Conservation (phyloP, 2,888 invertebrate genomes). For the Orthosia gothica region DNA sequence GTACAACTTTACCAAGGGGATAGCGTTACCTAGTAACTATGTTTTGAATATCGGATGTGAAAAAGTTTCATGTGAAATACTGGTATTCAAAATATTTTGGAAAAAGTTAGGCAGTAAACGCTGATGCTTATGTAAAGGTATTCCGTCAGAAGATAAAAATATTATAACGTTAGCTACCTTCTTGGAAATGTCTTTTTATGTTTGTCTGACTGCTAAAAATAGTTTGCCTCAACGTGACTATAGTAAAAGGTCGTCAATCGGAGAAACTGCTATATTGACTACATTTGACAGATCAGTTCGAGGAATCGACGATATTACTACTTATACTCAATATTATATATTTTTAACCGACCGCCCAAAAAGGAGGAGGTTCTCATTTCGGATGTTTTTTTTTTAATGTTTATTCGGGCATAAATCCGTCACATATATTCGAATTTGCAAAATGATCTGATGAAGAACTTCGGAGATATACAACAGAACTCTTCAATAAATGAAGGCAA, state of each 20-base stretch:
- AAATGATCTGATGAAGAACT: too few relatives aligned
- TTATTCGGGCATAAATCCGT: too few relatives aligned
- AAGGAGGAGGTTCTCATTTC: too few relatives aligned
- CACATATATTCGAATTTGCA: too few relatives aligned
- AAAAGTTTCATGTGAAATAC: too few relatives aligned
- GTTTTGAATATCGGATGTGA: not conserved
- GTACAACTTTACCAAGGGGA: not conserved
- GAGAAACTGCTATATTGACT: not conserved
- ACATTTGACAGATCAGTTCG: not conserved
- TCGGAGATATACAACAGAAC: too few relatives aligned
- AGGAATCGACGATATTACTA: too few relatives aligned
- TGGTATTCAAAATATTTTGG: not conserved
- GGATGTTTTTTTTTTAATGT: too few relatives aligned
- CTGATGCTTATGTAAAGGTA: not conserved
- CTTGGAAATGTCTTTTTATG: not conserved
- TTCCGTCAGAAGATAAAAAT: not conserved
- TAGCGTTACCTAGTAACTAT: not conserved
- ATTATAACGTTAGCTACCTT: not conserved
- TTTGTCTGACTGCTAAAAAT: not conserved
- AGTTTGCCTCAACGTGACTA: not conserved
- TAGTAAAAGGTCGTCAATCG: not conserved
- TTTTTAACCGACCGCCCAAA: too few relatives aligned
- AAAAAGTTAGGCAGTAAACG: not conserved
- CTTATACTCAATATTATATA: too few relatives aligned
- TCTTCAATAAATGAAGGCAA: too few relatives aligned